Evolutionary conservation across 2,888 invertebrate species (phyloP).

Genomic region (Zhuqinia jingwanae): DNA sequence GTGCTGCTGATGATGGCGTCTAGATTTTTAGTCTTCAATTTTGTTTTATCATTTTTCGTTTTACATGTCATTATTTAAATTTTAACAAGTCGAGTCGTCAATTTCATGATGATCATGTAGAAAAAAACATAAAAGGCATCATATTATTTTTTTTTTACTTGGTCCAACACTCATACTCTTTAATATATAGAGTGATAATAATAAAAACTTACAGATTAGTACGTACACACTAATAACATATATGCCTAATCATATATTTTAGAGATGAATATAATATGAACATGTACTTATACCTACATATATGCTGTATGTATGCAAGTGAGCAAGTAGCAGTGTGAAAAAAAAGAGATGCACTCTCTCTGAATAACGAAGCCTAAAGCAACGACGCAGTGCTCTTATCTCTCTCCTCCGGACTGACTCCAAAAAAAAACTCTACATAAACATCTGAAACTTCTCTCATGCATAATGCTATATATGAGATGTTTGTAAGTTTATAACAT

Average conservation of each 20-base stretch:
- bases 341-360: neutral
- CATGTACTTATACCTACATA: conserved; percentile 14
- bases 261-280: neutral
- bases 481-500: neutral
- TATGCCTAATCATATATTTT: conserved; percentile 4
- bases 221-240: too few relatives aligned
- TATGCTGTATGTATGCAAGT: too few relatives aligned
- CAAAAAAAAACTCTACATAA: too few relatives aligned
- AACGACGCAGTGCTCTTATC: conserved; percentile 1
- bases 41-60: neutral
- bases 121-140: neutral
- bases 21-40: neutral
- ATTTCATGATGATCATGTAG: neutral
- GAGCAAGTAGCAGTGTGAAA: conserved; percentile 33
- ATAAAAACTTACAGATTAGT: neutral
- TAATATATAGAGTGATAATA: neutral
- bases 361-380: neutral
- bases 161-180: too few relatives aligned
- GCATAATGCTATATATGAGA: neutral
- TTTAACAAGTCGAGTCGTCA: conserved; percentile 7
- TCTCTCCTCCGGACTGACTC: too few relatives aligned
- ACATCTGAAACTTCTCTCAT: too few relatives aligned
- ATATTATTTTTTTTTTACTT: too few relatives aligned
- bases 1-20: neutral
- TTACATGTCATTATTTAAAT: neutral